Base-by-base conservation (phyloP, 2,113 vertebrate genomes). In the Penelope pileata region DNA sequence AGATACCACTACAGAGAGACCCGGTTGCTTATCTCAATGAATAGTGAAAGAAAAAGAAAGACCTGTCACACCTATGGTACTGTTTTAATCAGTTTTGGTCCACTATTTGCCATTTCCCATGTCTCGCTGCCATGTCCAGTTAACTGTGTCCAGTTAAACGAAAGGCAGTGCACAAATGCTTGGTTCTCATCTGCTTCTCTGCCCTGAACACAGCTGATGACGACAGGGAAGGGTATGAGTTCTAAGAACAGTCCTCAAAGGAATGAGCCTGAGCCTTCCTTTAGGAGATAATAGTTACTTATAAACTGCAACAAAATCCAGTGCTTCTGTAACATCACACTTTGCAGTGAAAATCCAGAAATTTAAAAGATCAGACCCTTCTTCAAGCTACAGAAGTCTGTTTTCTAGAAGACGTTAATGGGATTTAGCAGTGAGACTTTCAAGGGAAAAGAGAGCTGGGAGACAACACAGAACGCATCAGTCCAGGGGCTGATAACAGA, bases 401-500 rank as follows among this genome's bases (percentile, higher is more conserved):
- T 70, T 90, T 58, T 93, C 63, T 69, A 47, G 19, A 87, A 85
- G 50, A 86, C 13, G 87, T 94, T 50, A 53, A 74, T 32, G 30
- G 34, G 67, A 77, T 67, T 90, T 87, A 51, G 27, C 3, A 1
- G 36, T 43, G 50, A 83, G 92, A 83, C 29, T 24, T 91, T 91
- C 53, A 85, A 88, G 51, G 81, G 63, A 92, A 87, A 92, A 91
- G 69, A 74, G 80, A 94, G 67, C 63, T 87, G 63, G 63, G 91
- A 94, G 74, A 84, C 89, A 90, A 88, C 60, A 93, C 18, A 92
- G 60, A 94, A 68, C 78, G 90, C 79, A 54, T 83, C 42, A 74
- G 67, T 59, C 50, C 63, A 85, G 72, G 62, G 72, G 68, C 87
- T 94, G 94, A 94, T 95, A 96, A 93, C 56, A 95, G 68, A 11